Evolutionary conservation across 2,888 invertebrate genomes (phyloP).

Genomic region (Diaperis boleti): DNA sequence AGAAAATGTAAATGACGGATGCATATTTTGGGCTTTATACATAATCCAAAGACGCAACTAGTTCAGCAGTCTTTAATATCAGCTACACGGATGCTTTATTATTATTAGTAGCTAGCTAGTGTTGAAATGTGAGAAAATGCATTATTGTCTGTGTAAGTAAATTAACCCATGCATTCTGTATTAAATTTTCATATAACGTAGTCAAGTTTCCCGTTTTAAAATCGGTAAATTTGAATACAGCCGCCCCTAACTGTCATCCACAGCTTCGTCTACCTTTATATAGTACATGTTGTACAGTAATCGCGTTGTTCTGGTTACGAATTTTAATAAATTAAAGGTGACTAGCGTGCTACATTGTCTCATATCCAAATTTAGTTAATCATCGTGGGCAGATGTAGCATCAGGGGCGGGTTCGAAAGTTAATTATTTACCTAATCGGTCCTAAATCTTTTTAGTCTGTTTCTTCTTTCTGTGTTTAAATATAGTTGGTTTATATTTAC

Average conservation of each 20-base stretch:
- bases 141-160: background rate
- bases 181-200: background rate
- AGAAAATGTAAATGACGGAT: no score
- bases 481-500: no score
- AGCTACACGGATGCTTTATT: no score
- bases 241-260: slow-evolving; percentile 1
- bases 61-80: no score
- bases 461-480: no score
- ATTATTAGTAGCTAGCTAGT: background rate
- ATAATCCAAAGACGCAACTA: no score
- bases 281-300: slow-evolving; percentile 5
- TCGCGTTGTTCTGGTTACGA: slow-evolving; percentile 3
- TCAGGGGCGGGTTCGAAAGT: no score
- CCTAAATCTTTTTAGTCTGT: no score
- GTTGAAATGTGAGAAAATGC: background rate
- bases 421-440: no score
- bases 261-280: slow-evolving; percentile 1
- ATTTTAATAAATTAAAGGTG: slow-evolving; percentile 8
- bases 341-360: background rate
- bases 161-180: background rate
- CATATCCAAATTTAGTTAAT: background rate
- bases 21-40: no score
- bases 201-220: background rate
- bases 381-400: background rate
- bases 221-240: background rate